These are phyloP conservation scores for Eumacrocentrus americanus DNA, from an alignment of 2,888 invertebrate species.

Conservation along the genomic window DNA sequence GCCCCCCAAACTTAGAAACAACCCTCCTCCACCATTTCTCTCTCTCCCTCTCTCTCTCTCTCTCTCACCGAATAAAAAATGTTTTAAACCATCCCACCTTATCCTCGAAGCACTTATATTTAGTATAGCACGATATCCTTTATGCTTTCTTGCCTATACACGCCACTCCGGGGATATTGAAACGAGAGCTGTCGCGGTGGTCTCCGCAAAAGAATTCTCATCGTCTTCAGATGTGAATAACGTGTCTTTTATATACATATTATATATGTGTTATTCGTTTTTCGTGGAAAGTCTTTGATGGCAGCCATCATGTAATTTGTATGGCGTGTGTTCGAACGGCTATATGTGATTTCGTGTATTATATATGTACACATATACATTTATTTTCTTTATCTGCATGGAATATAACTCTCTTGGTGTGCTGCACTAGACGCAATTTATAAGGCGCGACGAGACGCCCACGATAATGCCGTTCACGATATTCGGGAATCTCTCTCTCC, in stretches of 20 bases:
- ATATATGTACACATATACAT: not conserved
- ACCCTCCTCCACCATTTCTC: slow-evolving; percentile 28
- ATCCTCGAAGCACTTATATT: slow-evolving; percentile 54
- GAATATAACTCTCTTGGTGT: slow-evolving; percentile 1
- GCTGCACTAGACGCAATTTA: slow-evolving; percentile 7
- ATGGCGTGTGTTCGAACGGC: slow-evolving; percentile 9
- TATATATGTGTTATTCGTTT: not conserved
- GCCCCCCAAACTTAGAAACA: slow-evolving; percentile 46
- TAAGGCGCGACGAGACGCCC: slow-evolving; percentile 10
- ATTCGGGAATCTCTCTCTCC: slow-evolving; percentile 1
- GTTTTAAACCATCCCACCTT: slow-evolving; percentile 48
- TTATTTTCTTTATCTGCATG: slow-evolving; percentile 9
- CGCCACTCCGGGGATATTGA: slow-evolving; percentile 33
- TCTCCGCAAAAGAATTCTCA: slow-evolving; percentile 23
- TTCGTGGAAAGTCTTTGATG: slow-evolving; percentile 18
- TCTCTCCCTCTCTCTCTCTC: slow-evolving; percentile 19
- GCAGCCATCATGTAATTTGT: slow-evolving; percentile 21
- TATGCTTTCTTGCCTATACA: slow-evolving; percentile 36
- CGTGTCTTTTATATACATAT: slow-evolving; percentile 15
- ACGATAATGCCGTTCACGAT: not conserved
- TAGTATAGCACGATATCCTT: slow-evolving; percentile 51
- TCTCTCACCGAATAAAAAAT: slow-evolving; percentile 49
- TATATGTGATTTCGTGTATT: not conserved
- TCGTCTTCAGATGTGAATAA: slow-evolving; percentile 30
- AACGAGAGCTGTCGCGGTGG: slow-evolving; percentile 14